Conservation (phyloP, 2,888 invertebrate genomes). For the Heliconius cydno region DNA sequence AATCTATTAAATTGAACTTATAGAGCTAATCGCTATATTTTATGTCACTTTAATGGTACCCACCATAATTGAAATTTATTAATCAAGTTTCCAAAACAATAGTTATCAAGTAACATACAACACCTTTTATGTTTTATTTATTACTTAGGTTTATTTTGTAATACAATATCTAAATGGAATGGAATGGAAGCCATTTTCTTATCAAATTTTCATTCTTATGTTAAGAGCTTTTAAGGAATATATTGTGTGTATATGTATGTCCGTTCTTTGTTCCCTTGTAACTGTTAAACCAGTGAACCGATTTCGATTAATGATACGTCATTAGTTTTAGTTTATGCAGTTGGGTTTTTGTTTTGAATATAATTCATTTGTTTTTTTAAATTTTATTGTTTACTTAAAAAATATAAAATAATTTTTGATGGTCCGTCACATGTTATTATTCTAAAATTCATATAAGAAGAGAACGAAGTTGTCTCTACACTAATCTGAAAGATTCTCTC, state of each 20-base stretch:
- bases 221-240: not conserved
- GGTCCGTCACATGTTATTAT: too few relatives aligned
- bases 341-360: too few relatives aligned
- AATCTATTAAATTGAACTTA: not conserved
- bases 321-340: too few relatives aligned
- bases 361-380: too few relatives aligned
- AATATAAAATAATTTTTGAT: too few relatives aligned
- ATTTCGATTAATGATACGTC: too few relatives aligned
- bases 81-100: slow-evolving; percentile 21
- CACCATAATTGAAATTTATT: slow-evolving; percentile 15
- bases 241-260: not conserved
- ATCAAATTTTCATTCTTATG: not conserved
- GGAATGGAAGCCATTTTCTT: not conserved
- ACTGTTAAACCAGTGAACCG: too few relatives aligned
- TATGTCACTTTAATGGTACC: not conserved
- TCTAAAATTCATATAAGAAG: too few relatives aligned
- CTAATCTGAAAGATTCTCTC: too few relatives aligned
- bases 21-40: not conserved
- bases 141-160: not conserved
- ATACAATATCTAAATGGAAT: not conserved
- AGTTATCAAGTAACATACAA: not conserved
- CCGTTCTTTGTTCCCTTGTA: too few relatives aligned
- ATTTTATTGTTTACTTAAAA: too few relatives aligned
- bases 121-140: slow-evolving; percentile 16
- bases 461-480: too few relatives aligned